phyloP scores from a whole-genome alignment of 64 coral and sea anemone species.

The Orbicella faveolata region DNA sequence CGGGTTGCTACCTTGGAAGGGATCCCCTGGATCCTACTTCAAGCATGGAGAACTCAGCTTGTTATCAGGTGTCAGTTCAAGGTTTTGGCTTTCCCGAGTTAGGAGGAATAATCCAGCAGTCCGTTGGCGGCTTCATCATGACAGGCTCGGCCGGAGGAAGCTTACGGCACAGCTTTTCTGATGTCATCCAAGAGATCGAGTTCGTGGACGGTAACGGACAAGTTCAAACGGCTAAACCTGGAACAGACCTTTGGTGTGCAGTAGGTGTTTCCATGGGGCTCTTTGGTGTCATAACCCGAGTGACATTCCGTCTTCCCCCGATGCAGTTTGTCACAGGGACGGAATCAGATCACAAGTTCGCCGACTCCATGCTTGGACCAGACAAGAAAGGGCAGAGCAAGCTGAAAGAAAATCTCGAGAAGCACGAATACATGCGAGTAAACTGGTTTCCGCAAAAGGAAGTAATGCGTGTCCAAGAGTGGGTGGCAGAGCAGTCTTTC shows the following conservation, averaged over 20 bases:
- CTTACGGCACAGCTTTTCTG: slow-evolving; percentile 60
- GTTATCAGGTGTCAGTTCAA: slow-evolving; percentile 22
- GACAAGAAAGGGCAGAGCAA: slow-evolving; percentile 51
- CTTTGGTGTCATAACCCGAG: slow-evolving; percentile 70
- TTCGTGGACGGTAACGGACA: slow-evolving; percentile 62
- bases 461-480: slow-evolving; percentile 44
- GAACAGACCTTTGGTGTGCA: slow-evolving; percentile 40
- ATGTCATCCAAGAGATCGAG: slow-evolving; percentile 61
- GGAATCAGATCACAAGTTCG: slow-evolving; percentile 38
- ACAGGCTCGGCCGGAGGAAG: slow-evolving; percentile 84
- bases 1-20: slow-evolving; percentile 60
- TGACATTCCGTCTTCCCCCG: slow-evolving; percentile 51
- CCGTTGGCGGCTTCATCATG: slow-evolving; percentile 56
- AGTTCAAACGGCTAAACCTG: slow-evolving; percentile 3
- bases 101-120: slow-evolving; percentile 74
- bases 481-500: slow-evolving; percentile 26
- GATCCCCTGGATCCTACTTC: slow-evolving; percentile 30
- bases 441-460: slow-evolving; percentile 81
- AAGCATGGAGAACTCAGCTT: background rate
- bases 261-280: slow-evolving; percentile 77
- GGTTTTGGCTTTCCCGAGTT: slow-evolving; percentile 65
- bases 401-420: slow-evolving; percentile 35
- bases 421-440: slow-evolving; percentile 54
- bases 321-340: slow-evolving; percentile 10
- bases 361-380: slow-evolving; percentile 44